These are phyloP conservation scores for Danio jaintianensis DNA, from an alignment of 2,797 vertebrate genomes.

Conservation along the genomic window DNA sequence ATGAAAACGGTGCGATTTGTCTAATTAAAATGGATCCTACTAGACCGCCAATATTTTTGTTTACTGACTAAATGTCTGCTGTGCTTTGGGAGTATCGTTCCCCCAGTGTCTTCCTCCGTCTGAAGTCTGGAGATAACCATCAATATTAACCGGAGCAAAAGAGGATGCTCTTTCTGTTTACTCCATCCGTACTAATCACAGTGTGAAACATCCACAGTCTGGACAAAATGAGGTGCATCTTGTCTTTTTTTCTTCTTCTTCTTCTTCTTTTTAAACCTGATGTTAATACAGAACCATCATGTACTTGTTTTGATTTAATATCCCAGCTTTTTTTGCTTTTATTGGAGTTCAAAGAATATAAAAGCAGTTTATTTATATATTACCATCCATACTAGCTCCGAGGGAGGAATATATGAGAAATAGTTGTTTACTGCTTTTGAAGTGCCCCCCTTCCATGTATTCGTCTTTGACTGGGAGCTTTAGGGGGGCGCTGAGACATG, in stretches of 20 bases:
- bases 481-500: constrained; percentile 35
- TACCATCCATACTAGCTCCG: constrained; percentile 36
- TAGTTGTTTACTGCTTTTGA: constrained; percentile 57
- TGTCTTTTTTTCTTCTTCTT: background rate
- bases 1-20: constrained; percentile 61
- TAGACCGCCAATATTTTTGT: constrained; percentile 64
- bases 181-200: background rate
- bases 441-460: constrained; percentile 23
- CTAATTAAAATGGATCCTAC: constrained; percentile 69
- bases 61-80: constrained; percentile 70
- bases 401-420: constrained; percentile 52
- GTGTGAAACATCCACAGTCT: constrained; percentile 20
- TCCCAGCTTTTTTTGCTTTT: constrained; percentile 27
- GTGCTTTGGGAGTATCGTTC: constrained; percentile 62
- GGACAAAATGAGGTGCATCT: constrained; percentile 3
- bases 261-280: constrained; percentile 19
- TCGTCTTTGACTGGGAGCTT: constrained; percentile 43
- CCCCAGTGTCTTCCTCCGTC: constrained; percentile 47
- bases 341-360: constrained; percentile 52
- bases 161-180: constrained; percentile 50
- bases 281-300: constrained; percentile 27
- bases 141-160: constrained; percentile 50
- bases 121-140: constrained; percentile 56
- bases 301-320: constrained; percentile 46
- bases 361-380: constrained; percentile 49